Base-by-base conservation (phyloP, 2,797 vertebrate species). In the Forpus xanthops region DNA sequence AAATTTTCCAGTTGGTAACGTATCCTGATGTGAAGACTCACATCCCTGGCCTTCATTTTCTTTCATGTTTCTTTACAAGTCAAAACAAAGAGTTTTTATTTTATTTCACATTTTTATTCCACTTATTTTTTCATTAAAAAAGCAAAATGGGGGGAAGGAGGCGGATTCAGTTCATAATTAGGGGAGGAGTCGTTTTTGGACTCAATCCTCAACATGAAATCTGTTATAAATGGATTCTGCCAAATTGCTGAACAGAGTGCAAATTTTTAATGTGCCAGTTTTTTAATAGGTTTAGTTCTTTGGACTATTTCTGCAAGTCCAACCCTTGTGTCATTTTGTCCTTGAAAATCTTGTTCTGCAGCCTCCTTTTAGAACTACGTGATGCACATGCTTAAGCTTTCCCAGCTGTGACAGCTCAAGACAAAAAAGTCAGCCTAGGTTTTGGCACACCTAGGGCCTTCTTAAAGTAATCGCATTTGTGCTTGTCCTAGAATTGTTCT, bases 151-250 rank as follows among this genome's bases (percentile, higher is more conserved):
- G 35, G 25, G n/a, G 56, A 85, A 11, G 66, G 52, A 71, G 60
- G 75, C 39, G 62, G 89, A 95, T 96, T 96, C 90, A 91, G 61
- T 95, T 97, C 79, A 92, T 97, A 97, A 98, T 98, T 96, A 96
- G 94, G 94, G 97, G 97, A 97, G 96, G 96, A 97, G 97, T 86
- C 5, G 1, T 50, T 97, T 96, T 98, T 98, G 98, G 97, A 97
- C 82, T 89, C 87, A 74, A 13, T 98, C 80, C 95, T 49, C 90
- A 95, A 64, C 80, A 91, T 42, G 82, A 98, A 98, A 98, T 98
- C 98, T 98, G 98, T 98, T 96, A 91, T 94, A 95, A 97, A 94
- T 80, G 45, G 47, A 68, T 96, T 93, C 96, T 98, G 98, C 98
- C 98, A 98, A 98, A 97, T 97, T 95, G 92, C 94, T 96, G 87